These are phyloP conservation scores for Apamea anceps DNA, from an alignment of 2,888 invertebrate genomes.

Conservation along the genomic window DNA sequence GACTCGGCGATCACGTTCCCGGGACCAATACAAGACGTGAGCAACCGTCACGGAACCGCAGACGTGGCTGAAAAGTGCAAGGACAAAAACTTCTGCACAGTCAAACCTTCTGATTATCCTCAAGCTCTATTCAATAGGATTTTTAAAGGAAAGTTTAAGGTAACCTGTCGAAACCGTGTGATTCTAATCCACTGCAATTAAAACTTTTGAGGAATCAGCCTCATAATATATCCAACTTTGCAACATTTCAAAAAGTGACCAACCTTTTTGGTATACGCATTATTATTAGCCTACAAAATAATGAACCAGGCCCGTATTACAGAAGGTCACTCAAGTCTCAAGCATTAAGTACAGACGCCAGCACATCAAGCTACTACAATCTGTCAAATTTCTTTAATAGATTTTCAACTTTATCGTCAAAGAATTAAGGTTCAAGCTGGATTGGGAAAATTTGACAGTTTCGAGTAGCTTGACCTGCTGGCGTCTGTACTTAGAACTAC, in stretches of 20 bases:
- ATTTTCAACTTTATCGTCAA: too few relatives aligned
- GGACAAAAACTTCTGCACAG: conserved; percentile 77
- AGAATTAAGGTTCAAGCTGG: too few relatives aligned
- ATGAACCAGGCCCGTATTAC: neutral
- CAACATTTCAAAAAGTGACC: neutral
- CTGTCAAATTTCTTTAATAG: too few relatives aligned
- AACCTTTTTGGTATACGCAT: neutral
- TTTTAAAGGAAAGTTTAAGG: conserved; percentile 78
- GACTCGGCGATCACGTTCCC: conserved; percentile 73
- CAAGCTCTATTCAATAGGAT: conserved; percentile 77
- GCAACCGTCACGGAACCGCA: conserved; percentile 65
- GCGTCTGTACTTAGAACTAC: neutral
- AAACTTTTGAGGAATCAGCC: neutral
- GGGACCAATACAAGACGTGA: conserved; percentile 73
- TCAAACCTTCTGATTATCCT: conserved; percentile 80
- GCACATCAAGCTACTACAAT: too few relatives aligned
- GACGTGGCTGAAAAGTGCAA: conserved; percentile 73
- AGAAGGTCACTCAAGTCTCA: neutral
- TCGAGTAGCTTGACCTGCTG: too few relatives aligned
- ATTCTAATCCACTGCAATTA: too few relatives aligned
- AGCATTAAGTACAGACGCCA: too few relatives aligned
- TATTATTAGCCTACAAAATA: neutral
- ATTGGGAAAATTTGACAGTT: too few relatives aligned
- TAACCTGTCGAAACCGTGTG: conserved; percentile 13
- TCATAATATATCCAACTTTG: neutral